A percentile compares a stretch with the other conserved stretches of the same genome.
These are phyloP conservation scores for Drosophila micromelanica DNA, from an alignment of 1,140 invertebrate species.

Conservation along the genomic window DNA sequence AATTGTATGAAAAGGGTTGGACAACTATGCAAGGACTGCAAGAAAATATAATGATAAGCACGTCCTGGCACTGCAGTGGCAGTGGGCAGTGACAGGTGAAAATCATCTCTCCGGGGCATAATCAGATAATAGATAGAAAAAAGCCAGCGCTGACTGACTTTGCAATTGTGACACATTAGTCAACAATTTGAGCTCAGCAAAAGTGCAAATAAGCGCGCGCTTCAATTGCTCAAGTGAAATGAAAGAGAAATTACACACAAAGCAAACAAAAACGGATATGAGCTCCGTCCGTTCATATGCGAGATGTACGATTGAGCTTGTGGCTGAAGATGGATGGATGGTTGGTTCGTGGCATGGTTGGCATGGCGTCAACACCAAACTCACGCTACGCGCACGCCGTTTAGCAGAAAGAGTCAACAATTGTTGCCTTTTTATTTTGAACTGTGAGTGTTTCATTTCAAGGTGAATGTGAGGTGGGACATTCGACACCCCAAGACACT, in stretches of 20 bases:
- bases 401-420: slow-evolving; percentile 37
- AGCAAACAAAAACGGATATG: slow-evolving; percentile 77
- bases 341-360: slow-evolving; percentile 31
- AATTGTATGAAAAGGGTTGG: slow-evolving; percentile 13
- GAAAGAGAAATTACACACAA: slow-evolving; percentile 82
- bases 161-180: slow-evolving; percentile 84
- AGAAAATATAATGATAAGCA: slow-evolving; percentile 54
- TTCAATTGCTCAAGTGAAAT: slow-evolving; percentile 84
- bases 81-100: slow-evolving; percentile 46
- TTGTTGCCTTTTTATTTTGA: slow-evolving; percentile 24
- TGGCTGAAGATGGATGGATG: slow-evolving; percentile 8
- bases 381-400: slow-evolving; percentile 24
- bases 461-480: slow-evolving; percentile 69
- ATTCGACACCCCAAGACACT: slow-evolving; percentile 35
- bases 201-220: slow-evolving; percentile 82
- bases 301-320: slow-evolving; percentile 46
- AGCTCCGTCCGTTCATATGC: slow-evolving; percentile 7
- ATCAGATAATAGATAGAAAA: slow-evolving; percentile 20
- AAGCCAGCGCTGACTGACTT: slow-evolving; percentile 56
- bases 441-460: slow-evolving; percentile 59
- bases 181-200: slow-evolving; percentile 83
- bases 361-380: slow-evolving; percentile 31
- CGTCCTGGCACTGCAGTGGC: slow-evolving; percentile 42
- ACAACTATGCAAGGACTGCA: slow-evolving; percentile 14
- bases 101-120: slow-evolving; percentile 27